These are phyloP conservation scores for Megaustenia siamemsis DNA, from an alignment of 2,888 invertebrate genomes.

Conservation along the genomic window DNA sequence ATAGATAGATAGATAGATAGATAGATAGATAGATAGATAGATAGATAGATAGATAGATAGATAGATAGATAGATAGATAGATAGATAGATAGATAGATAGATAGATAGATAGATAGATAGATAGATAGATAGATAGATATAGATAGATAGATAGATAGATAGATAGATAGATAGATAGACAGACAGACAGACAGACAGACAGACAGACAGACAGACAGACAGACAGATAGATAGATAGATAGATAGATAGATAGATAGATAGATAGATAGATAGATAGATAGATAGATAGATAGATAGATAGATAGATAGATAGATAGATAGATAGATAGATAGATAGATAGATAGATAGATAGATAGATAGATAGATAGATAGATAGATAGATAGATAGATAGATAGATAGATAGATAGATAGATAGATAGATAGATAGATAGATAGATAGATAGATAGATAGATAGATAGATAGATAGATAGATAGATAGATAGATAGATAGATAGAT, in stretches of 20 bases:
- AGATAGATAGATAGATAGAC: too few relatives aligned
- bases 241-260: conserved; percentile 18
- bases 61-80: neutral
- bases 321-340: neutral
- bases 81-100: neutral
- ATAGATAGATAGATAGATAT: too few relatives aligned
- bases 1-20: conserved; percentile 3
- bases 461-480: neutral
- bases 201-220: conserved; percentile 6
- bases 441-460: conserved; percentile 1
- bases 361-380: neutral
- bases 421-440: conserved; percentile 1
- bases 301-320: neutral
- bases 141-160: too few relatives aligned
- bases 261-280: neutral
- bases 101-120: neutral
- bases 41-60: neutral
- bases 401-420: neutral
- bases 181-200: conserved; percentile 2
- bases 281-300: neutral
- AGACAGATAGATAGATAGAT: too few relatives aligned
- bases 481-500: neutral
- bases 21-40: neutral
- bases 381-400: neutral
- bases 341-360: neutral